These are phyloP conservation scores for Galeopterus variegatus DNA, from an alignment of 2,113 vertebrate species.

Conservation along the genomic window DNA sequence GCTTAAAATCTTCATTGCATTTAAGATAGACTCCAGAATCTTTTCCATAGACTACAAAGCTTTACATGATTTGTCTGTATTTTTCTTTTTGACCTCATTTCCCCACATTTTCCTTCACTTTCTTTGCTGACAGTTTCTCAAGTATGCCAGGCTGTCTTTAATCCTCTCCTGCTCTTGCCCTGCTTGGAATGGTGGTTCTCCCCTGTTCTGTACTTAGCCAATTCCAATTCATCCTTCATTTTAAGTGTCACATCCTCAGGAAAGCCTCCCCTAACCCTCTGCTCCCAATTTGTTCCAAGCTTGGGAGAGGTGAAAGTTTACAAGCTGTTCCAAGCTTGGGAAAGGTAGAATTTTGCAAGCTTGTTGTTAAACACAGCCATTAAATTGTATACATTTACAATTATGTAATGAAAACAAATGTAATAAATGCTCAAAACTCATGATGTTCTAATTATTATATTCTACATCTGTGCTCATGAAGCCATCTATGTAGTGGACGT, in stretches of 20 bases:
- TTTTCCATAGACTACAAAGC: background rate
- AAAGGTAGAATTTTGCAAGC: background rate
- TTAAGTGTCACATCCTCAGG: background rate
- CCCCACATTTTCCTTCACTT: background rate
- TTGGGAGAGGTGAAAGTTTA: background rate
- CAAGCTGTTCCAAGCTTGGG: background rate
- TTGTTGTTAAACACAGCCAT: background rate
- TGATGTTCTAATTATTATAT: background rate
- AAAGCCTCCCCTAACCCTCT: background rate
- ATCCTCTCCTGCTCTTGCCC: background rate
- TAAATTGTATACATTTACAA: background rate
- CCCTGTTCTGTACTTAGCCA: background rate
- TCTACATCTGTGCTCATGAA: background rate
- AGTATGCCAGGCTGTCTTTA: background rate
- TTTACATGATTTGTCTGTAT: background rate
- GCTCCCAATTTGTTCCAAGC: background rate
- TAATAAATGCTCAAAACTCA: background rate
- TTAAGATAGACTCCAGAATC: background rate
- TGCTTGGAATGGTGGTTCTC: background rate
- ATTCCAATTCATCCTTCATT: background rate
- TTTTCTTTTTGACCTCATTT: background rate
- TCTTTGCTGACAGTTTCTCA: background rate
- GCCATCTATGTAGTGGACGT: background rate
- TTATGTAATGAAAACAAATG: background rate
- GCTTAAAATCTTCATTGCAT: background rate